Base-by-base conservation (phyloP, 2,888 invertebrate genomes). In the Drosophila merina region DNA sequence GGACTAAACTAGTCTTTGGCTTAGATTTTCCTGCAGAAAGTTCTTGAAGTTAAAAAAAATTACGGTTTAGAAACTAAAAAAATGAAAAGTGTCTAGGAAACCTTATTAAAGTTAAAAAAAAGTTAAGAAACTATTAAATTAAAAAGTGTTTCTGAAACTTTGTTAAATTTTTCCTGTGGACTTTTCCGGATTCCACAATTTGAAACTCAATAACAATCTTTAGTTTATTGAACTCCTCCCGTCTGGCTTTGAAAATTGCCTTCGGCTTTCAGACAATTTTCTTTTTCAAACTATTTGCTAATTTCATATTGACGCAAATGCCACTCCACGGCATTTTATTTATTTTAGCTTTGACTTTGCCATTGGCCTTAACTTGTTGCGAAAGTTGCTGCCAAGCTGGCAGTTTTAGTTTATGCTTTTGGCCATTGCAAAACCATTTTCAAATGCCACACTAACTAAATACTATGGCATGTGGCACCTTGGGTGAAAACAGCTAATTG, bases 311-410 rank as follows among this genome's bases (percentile, higher is more conserved):
- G 51, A 66, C 47, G 45, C 63, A 59, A 42, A 50, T 59, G 55
- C 45, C 52, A 48, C 28, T 26, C 47, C 55, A 38, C 64, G 36
- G 30, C 42, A 48, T 40, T 45, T 20, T 14, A 36, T 36, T 50
- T 25, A 20, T 62, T 58, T 71, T 62, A 54, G 57, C 72, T 55
- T 28, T 36, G 54, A 33, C 48, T 54, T 54, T 40, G 66, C 64
- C 42, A 54, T 52, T 64, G 67, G 51, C 60, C 51, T 66, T 62
- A 77, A 77, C 80, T 67, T 74, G 86, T 86, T 86, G 81, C 81
- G 81, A 82, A 82, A 86, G 81, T 82, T 80, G 70, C 57, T 55
- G 84, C 72, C 80, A 72, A 70, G 77, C 64, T 74, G 72, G 73
- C 67, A 55, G 42, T 54, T 57, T 42, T 12, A 30, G 36, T 47